Base-by-base conservation (phyloP, 2,888 invertebrate species). In the Philereme transversata region DNA sequence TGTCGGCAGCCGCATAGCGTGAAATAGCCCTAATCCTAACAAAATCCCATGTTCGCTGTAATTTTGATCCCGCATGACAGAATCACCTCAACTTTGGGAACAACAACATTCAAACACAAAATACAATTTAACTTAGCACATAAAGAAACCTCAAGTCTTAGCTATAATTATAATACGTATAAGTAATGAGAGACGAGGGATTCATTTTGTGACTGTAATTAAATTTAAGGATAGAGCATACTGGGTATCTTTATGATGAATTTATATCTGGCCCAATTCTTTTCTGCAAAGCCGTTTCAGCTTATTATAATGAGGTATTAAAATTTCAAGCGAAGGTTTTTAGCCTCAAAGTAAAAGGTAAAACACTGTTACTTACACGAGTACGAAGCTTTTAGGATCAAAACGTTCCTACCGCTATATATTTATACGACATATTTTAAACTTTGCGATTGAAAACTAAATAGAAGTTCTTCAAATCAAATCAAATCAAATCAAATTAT, bases 111-210 rank as follows among this genome's bases (percentile, higher is more conserved):
- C 72, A 76, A 71, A 77, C 70, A 71, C 69, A 69, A 65, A 71
- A 73, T 70, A 72, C 74, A 79, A 79, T 78, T 75, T 78, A 79
- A 79, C 74, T 79, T 79, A 65, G 73, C 57, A 62, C 67, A 71
- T 69, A 68, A 71, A 68, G 71, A 61, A 62, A 63, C 66, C 64
- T 61, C 71, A 67, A 75, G 69, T 70, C 72, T 75, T 65, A 73
- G 75, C 68, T 70, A 64, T 69, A 65, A 67, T 67, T 67, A 67
- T 22, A 2, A 22, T 22, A n/a, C n/a, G n/a, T n/a, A 22, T 70
- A 56, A 65, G 72, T 74, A 78, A 78, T 75, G 76, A 75, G 69
- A 73, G 65, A 57, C 62, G 58, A 57, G 64, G 63, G 65, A 67
- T 64, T 69, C 72, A 68, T 73, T 71, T 71, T 62, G 73, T 69